These are phyloP conservation scores for Nemopilema nomurai DNA, from an alignment of 30 jellyfish, hydroid and myxozoan species.

Conservation along the genomic window DNA sequence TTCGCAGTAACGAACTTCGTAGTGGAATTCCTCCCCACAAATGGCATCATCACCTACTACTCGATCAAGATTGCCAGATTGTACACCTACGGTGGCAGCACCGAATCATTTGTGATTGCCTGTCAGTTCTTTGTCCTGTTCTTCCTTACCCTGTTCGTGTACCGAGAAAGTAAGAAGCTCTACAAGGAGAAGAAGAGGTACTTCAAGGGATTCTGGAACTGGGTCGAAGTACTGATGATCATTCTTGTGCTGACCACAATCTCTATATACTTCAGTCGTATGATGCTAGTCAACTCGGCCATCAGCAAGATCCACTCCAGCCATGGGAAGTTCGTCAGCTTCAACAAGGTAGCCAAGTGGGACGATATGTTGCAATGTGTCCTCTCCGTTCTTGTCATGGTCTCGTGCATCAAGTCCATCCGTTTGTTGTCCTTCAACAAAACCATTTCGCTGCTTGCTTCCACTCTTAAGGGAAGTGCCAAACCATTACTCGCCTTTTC, in stretches of 20 bases:
- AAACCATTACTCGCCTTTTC: constrained; percentile 92
- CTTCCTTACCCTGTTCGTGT: constrained; percentile 75
- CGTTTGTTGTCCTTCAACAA: constrained; percentile 90
- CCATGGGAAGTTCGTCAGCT: constrained; percentile 93
- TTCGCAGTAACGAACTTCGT: constrained; percentile 90
- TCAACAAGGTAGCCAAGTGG: constrained; percentile 97
- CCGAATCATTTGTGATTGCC: constrained; percentile 88
- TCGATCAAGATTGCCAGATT: constrained; percentile 90
- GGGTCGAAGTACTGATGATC: constrained; percentile 77
- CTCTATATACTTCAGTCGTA: constrained; percentile 84
- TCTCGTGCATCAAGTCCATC: constrained; percentile 91
- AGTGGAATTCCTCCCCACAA: constrained; percentile 89
- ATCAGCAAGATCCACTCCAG: constrained; percentile 71
- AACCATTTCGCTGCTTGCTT: constrained; percentile 88
- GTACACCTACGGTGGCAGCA: constrained; percentile 97
- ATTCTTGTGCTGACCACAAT: constrained; percentile 69
- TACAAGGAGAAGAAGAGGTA: constrained; percentile 76
- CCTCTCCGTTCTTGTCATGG: constrained; percentile 78
- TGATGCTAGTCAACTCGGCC: constrained; percentile 89
- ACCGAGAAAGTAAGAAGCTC: constrained; percentile 93
- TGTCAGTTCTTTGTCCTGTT: constrained; percentile 94
- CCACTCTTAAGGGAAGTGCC: constrained; percentile 92
- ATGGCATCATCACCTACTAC: constrained; percentile 74
- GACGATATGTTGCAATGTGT: constrained; percentile 78
- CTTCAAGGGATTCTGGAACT: constrained; percentile 91